Conservation (phyloP, 2,888 invertebrate species). For the Drosophila neutralis region DNA sequence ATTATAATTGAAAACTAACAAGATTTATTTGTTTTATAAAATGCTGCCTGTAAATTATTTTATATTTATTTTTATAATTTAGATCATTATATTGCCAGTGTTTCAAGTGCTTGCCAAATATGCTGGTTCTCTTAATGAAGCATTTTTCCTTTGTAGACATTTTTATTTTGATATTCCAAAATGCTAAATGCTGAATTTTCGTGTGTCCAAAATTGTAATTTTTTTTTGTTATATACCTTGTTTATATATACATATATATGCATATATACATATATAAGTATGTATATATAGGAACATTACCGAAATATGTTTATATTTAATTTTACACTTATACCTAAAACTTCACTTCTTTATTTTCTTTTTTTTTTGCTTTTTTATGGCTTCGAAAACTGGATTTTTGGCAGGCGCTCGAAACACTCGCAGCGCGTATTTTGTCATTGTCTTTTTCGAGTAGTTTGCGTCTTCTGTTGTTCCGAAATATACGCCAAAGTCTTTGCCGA, state of each 20-base stretch:
- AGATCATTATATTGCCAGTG: conserved; percentile 43
- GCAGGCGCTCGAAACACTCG: conserved; percentile 46
- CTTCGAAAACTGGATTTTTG: conserved; percentile 28
- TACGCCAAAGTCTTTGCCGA: conserved; percentile 76
- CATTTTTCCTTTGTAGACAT: conserved; percentile 38
- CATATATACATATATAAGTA: conserved; percentile 42
- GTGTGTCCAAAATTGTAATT: conserved; percentile 56
- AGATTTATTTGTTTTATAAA: conserved; percentile 57
- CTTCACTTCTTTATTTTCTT: conserved; percentile 49
- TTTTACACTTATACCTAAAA: conserved; percentile 83
- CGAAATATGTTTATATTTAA: conserved; percentile 81
- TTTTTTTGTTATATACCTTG: conserved; percentile 55
- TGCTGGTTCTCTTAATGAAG: conserved; percentile 35
- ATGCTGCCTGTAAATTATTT: conserved; percentile 84
- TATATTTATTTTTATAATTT: conserved; percentile 46
- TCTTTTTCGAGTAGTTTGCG: conserved; percentile 50
- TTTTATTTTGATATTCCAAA: conserved; percentile 64
- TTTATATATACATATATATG: conserved; percentile 40
- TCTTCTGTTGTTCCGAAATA: conserved; percentile 68
- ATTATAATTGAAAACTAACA: conserved; percentile 44
- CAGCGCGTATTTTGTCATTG: conserved; percentile 60
- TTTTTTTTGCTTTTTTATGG: conserved; percentile 28
- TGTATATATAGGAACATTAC: conserved; percentile 84
- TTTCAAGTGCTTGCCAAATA: conserved; percentile 47
- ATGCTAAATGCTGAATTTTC: conserved; percentile 73